These are phyloP conservation scores for Stictonetta naevosa DNA, from an alignment of 2,113 vertebrate genomes.

Conservation along the genomic window DNA sequence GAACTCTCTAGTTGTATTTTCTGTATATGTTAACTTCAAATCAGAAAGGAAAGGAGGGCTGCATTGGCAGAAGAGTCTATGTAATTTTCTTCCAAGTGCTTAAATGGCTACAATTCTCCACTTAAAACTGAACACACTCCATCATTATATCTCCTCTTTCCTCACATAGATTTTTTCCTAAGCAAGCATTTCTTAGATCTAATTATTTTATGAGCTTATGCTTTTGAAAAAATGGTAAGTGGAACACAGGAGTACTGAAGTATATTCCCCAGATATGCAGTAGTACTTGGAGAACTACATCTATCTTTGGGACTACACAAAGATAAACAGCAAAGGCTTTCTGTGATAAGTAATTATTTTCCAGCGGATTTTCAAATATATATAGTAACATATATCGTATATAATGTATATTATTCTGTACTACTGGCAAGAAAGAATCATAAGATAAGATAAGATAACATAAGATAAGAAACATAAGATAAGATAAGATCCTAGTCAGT, in stretches of 20 bases:
- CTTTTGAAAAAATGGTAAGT: neutral
- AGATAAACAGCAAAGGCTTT: neutral
- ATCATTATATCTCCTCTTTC: neutral
- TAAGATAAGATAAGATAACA: too few species aligned
- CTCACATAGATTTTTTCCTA: neutral
- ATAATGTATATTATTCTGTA: neutral
- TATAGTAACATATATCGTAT: neutral
- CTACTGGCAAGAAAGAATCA: neutral
- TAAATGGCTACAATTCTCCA: neutral
- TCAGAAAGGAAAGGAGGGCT: neutral
- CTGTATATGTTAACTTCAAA: neutral
- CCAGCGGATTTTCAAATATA: neutral
- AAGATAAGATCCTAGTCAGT: neutral
- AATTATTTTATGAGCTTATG: neutral
- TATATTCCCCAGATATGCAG: neutral
- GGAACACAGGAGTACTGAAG: neutral
- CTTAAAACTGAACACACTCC: neutral
- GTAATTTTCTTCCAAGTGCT: neutral
- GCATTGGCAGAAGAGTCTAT: neutral
- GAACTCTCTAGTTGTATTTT: neutral
- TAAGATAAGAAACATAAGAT: too few species aligned
- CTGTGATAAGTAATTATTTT: neutral
- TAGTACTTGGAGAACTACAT: neutral
- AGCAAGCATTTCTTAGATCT: neutral
- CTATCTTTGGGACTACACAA: neutral